Base-by-base conservation (phyloP, 1,140 invertebrate species). In the Piezodorus guildinii region DNA sequence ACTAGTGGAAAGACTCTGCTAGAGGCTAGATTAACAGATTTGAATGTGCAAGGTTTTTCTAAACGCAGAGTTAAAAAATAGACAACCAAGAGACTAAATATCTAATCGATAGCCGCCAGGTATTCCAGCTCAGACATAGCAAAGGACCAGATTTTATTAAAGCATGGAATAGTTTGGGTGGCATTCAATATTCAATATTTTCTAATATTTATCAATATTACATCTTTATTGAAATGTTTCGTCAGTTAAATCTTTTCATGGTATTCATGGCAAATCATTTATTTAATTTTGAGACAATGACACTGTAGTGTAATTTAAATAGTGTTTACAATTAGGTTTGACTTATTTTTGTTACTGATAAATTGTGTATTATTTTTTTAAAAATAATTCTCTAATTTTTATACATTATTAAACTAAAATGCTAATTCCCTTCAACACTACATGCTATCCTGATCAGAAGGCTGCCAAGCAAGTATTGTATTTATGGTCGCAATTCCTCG, bases 401-500 rank as follows among this genome's bases (percentile, higher is more conserved):
- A 14, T 52, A 23, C 10, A 12, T 46, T 46, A n/a, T 4, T 46
- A 19, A 23, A 2, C 21, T 52, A 30, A 30, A 30, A 30, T 30
- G 27, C 3, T 3, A 30, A 30, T 30, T 30, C 8, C 27, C 8
- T 8, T 58, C 49, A 45, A 49, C 6, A 56, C 46, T 65, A 73
- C 64, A 71, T 66, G 63, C 67, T 69, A 44, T 70, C 70, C 61
- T 68, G 61, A 27, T 75, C 75, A 51, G 74, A 75, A 59, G 77
- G 72, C 65, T 78, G 74, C 82, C 82, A 84, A 51, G 82, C 81
- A 62, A 88, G 75, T 71, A 87, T 82, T 66, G 82, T 79, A 73
- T 86, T 87, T 76, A 88, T 86, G 73, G 82, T 83, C 62, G 81
- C 79, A 67, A 87, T 83, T 65, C 78, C 80, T 64, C 80, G 77